Conservation (phyloP, 2,888 invertebrate genomes). For the Bembecia ichneumoniformis region DNA sequence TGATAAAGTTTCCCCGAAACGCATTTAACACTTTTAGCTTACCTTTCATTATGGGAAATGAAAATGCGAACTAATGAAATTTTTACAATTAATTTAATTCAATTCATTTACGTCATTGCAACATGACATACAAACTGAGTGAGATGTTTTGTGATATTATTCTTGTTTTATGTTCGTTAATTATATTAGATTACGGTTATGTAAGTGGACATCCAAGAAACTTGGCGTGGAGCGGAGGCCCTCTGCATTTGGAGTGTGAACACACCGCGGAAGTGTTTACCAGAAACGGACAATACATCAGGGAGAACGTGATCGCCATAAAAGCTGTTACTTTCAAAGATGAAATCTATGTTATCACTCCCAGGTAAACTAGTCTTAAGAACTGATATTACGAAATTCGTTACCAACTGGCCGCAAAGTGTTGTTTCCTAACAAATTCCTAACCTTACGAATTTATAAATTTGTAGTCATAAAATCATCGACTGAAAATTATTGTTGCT, state of each 20-base stretch:
- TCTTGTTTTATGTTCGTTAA: background rate
- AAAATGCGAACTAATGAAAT: background rate
- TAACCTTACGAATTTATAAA: too few species aligned
- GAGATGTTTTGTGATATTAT: background rate
- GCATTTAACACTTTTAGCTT: background rate
- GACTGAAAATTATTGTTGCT: too few species aligned
- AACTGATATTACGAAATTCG: too few species aligned
- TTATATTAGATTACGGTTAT: slow-evolving; percentile 8
- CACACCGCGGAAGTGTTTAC: slow-evolving; percentile 64
- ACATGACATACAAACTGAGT: background rate
- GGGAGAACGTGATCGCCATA: slow-evolving; percentile 74
- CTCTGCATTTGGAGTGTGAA: slow-evolving; percentile 54
- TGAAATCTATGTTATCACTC: slow-evolving; percentile 71
- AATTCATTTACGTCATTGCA: background rate
- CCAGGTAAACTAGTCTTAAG: slow-evolving; percentile 41
- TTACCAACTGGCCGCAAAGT: too few species aligned
- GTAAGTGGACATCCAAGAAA: slow-evolving; percentile 29
- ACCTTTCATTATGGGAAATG: background rate
- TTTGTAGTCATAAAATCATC: too few species aligned
- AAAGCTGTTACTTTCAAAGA: slow-evolving; percentile 71
- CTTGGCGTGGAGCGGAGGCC: slow-evolving; percentile 57
- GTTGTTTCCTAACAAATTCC: too few species aligned
- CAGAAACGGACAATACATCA: slow-evolving; percentile 62
- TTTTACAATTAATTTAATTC: background rate
- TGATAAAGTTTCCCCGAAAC: background rate